phyloP scores from a whole-genome alignment of 2,113 vertebrate genomes.

The Atractosteus spatula region DNA sequence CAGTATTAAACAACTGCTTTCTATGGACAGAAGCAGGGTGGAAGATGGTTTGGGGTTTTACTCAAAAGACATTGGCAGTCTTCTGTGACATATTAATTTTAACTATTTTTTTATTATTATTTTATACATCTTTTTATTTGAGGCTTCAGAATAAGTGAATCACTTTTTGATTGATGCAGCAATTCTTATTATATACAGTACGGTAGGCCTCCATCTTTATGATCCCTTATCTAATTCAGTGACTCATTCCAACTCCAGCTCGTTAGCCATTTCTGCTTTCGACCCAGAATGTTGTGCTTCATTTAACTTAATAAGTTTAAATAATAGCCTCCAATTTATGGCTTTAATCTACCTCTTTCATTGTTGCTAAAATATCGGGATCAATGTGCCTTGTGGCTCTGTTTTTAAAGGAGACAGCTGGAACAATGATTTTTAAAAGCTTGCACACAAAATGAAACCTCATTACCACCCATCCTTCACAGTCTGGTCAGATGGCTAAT shows the following conservation, averaged over 20 bases:
- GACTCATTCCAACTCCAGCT: conserved; percentile 8
- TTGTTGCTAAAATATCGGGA: conserved; percentile 10
- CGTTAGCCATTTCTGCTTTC: conserved; percentile 7
- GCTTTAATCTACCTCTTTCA: conserved; percentile 7
- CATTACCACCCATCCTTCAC: neutral
- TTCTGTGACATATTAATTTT: neutral
- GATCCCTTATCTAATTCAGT: conserved; percentile 5
- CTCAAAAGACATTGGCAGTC: neutral
- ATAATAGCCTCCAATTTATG: conserved; percentile 16
- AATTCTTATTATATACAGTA: neutral
- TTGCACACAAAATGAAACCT: neutral
- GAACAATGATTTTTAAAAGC: conserved; percentile 10
- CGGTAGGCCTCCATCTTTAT: conserved; percentile 3
- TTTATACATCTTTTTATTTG: neutral
- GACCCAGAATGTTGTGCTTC: conserved; percentile 13
- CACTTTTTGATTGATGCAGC: conserved; percentile 5
- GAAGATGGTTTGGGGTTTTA: neutral
- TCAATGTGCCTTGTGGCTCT: neutral
- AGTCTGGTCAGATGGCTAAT: conserved; percentile 2
- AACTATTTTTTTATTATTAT: neutral
- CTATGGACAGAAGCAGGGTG: neutral
- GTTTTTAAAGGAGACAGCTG: conserved; percentile 14
- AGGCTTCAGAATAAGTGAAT: neutral
- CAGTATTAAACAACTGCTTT: too few relatives aligned
- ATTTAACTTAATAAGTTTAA: conserved; percentile 26